Percentiles rank a stretch among this genome's conserved stretches.
phyloP scores from a whole-genome alignment of 2,113 vertebrate genomes.

The Malurus melanocephalus region DNA sequence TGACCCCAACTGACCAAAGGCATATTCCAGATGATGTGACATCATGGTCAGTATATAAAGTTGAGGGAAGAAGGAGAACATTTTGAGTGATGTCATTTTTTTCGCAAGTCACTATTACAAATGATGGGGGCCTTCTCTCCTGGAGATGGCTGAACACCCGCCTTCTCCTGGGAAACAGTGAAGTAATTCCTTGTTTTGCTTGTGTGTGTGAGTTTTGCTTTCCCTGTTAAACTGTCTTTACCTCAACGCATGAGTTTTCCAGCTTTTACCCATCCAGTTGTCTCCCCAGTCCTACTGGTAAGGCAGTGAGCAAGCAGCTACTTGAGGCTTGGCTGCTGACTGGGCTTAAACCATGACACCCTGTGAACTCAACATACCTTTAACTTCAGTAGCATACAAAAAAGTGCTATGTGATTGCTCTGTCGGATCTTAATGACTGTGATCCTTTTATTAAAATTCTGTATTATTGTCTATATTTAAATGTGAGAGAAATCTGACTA shows the following conservation, averaged over 20 bases:
- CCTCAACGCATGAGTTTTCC: neutral
- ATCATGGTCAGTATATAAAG: neutral
- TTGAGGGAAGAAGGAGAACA: neutral
- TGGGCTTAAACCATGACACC: neutral
- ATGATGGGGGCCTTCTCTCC: neutral
- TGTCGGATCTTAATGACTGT: neutral
- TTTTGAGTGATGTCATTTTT: rapidly evolving
- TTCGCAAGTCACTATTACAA: neutral
- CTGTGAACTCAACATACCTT: neutral
- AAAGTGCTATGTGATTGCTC: neutral
- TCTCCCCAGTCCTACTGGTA: neutral
- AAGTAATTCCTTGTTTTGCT: neutral
- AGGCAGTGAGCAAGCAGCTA: rapidly evolving
- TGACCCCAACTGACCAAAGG: neutral
- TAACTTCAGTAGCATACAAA: neutral
- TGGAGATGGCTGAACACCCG: neutral
- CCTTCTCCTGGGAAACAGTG: neutral
- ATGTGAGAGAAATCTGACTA: neutral
- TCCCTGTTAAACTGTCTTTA: neutral
- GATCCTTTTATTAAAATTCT: neutral
- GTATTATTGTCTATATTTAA: neutral
- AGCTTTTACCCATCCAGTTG: neutral
- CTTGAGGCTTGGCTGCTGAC: neutral
- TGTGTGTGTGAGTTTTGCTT: neutral
- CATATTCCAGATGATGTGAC: neutral